Base-by-base conservation (phyloP, 1,140 invertebrate genomes). In the Habropoda laboriosa region DNA sequence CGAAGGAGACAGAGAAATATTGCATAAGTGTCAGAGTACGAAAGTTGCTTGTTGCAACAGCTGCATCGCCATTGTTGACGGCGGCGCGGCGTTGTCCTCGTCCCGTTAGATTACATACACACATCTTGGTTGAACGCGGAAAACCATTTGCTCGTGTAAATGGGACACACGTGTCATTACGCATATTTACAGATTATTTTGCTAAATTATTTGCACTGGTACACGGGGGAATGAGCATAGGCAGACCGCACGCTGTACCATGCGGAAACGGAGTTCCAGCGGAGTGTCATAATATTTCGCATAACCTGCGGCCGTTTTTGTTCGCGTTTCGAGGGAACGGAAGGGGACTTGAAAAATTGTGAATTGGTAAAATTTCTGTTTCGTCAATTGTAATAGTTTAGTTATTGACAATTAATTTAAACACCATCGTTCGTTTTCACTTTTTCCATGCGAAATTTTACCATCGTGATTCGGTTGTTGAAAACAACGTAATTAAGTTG, bases 161-260 rank as follows among this genome's bases (percentile, higher is more conserved):
- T 32, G 75, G 38, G 71, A 45, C 68, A 18, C 68, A 8, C 32
- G 10, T 18, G 6, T 32, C 10, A 38, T 58, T 58, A 38, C 35
- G 27, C 40, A 64, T 83, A 82, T 71, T 83, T 73, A 51, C 61
- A n/a, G 55, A 67, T 84, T 79, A 68, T 79, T 83, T 49, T 32
- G 35, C 49, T 74, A 74, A 83, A 84, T 73, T 85, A 49, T 76
- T 81, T 78, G 51, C 63, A 32, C 27, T 38, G n/a, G 12, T n/a
- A n/a, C 30, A 16, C 7, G 13, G 10, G 18, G 1, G 30, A 3
- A 38, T 16, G n/a, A 30, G 42, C 55, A 57, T 71, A 35, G 38
- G 38, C 51, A n/a, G 24, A 40, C 5, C 2, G 21, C 47, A 10
- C 21, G 16, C 13, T 21, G 0, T 0, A 27, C 4, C 4, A 1